Evolutionary conservation across 2,888 invertebrate genomes (phyloP), one percentile per base, ranked within the genome.

Genomic region (Epirrhoe tristata): DNA sequence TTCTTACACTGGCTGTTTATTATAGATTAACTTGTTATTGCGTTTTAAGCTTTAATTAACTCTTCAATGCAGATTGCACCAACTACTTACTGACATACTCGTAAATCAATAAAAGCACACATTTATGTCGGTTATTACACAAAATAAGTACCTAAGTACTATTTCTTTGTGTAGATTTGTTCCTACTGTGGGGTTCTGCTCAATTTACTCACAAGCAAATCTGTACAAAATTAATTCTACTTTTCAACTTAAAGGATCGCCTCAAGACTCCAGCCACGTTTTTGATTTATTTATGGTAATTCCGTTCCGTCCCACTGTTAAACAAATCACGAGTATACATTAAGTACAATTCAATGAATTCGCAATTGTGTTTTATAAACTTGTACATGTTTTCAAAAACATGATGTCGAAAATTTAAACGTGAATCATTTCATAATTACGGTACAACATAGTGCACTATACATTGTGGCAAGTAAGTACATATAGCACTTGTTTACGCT

Each of bases 371-470:
- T 62, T 66, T 58, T n/a, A 39, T 58, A 62, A 66, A 58, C 66
- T 62, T 48, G 31, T 39, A 36, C 17, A 34, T 64, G 55, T 64
- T 64, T 64, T 59, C 58, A 54, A 64, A 64, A 64, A 50, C 32
- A 36, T 31, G n/a, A 51, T 52, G 58, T 58, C 32, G 43, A 66
- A 58, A 34, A 53, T 46, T 60, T 24, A 16, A 39, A n/a, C 31
- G 54, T 66, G 66, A 66, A 62, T 66, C 54, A 66, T 62, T 61
- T 61, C 46, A 58, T 14, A 31, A 61, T 61, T 54, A 54, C 34
- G 32, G 48, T 14, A 24, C 14, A 14, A 2, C 6, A n/a, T 46
- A 10, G 7, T 12, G 39, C 39, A 1, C 39, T 12, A 39, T 39
- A 39, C 3, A 43, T 43, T 12, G 39, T 4, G 12, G 39, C 39